A percentile compares a stretch with the other conserved stretches of the same genome.
These are phyloP conservation scores for Coecobrya sp. DNA, from an alignment of 2,888 invertebrate genomes.

Conservation along the genomic window DNA sequence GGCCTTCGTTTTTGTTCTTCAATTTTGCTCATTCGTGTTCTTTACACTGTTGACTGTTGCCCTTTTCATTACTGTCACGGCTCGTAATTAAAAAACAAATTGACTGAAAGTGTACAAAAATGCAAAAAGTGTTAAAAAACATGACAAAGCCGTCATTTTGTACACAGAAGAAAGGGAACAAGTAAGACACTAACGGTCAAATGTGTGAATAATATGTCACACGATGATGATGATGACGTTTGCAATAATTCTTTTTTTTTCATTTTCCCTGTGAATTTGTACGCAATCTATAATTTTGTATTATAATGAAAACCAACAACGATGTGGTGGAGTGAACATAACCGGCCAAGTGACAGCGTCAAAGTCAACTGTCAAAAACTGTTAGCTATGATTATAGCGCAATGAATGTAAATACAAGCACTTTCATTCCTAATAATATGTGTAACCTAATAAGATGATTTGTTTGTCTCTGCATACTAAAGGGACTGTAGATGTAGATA, in stretches of 20 bases:
- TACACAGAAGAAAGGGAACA: neutral
- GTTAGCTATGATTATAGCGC: constrained; percentile 5
- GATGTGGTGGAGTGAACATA: neutral
- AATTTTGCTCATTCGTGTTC: neutral
- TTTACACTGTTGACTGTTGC: neutral
- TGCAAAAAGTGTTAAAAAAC: neutral
- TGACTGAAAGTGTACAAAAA: neutral
- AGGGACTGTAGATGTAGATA: too few relatives aligned
- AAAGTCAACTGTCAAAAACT: constrained; percentile 70
- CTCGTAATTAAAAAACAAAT: constrained; percentile 8
- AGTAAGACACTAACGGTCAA: constrained; percentile 1
- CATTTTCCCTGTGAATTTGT: constrained; percentile 3
- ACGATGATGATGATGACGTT: constrained; percentile 8
- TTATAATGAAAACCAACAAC: too few relatives aligned
- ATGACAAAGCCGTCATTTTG: neutral
- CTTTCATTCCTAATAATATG: too few relatives aligned
- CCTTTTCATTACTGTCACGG: neutral
- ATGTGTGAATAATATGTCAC: neutral
- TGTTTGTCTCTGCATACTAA: too few relatives aligned
- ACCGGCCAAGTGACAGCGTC: constrained; percentile 57
- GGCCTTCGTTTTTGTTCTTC: neutral
- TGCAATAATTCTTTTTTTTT: constrained; percentile 1
- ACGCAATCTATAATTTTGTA: too few relatives aligned
- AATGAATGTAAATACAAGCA: too few relatives aligned
- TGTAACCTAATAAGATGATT: too few relatives aligned